Base-by-base conservation (phyloP, 1,140 invertebrate species). In the Pseudomyrmex cubaensis region DNA sequence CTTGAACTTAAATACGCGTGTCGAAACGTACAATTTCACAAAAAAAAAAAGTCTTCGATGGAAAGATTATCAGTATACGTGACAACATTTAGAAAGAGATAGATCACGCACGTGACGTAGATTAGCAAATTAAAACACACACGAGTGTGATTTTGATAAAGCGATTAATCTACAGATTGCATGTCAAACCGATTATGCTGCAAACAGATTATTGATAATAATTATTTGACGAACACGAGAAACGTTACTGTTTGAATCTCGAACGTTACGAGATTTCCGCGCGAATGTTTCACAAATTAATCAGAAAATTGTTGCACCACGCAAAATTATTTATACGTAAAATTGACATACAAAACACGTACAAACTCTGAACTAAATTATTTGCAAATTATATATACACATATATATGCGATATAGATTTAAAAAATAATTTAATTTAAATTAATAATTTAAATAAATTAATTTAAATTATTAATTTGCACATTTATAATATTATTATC, bases 61-160 rank as follows among this genome's bases (percentile, higher is more conserved):
- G 76, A 78, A 25, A 80, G 66, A 70, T 80, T 80, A 80, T 70
- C 54, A 25, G 44, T 59, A 61, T 10, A 72, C 76, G 76, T 70
- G 76, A 70, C 64, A 59, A 78, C 17, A 70, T 20, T 59, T 62
- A 54, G 17, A 74, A 20, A 74, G 50, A 46, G 46, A 74, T 20
- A 62, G 17, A 62, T 35, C 35, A 35, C 15, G 54, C n/a, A 75
- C 52, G 57, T 66, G 70, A 75, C 17, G 59, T 46, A 73, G 50
- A 75, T 75, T 75, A 54, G 20, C 44, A 13, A 17, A 15, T 63
- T 61, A 48, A 52, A 48, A 82, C 59, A 63, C 35, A 82, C 59
- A 75, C 35, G 35, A 35, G 5, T 35, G 25, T 63, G 20, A 46
- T 17, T 75, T 82, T 75, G 72, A 82, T 82, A 82, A 75, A 82